Evolutionary conservation across 2,113 vertebrate species (phyloP), one percentile per base, ranked within the genome.

Genomic region (Cololabis saira): DNA sequence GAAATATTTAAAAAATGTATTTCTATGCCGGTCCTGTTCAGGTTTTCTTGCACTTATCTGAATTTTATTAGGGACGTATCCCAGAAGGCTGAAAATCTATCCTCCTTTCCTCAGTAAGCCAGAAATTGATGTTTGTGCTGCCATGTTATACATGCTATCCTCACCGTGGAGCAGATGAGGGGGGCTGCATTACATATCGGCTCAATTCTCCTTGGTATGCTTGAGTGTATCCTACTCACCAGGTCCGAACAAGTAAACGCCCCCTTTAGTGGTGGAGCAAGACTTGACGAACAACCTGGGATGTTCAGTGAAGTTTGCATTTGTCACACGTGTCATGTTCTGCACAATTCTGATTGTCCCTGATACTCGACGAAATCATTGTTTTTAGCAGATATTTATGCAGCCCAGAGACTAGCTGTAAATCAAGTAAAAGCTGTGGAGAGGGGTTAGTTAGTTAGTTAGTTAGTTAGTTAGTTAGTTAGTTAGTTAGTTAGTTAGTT

Each of bases 41-140:
- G 64, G 48, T 78, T 76, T 58, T 11, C 74, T 48, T 69, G 57
- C 71, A 71, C 71, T 75, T 76, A 49, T 65, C 45, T 75, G 72
- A 80, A 72, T 88, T 85, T 76, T 80, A 83, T 87, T 76, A 76
- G 65, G 41, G 18, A 63, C 70, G 67, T 53, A 78, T 90, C 81
- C 86, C 85, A 86, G 74, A 85, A 85, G 78, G 68, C 59, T 71
- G 68, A 76, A 78, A 86, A 81, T 83, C 79, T 57, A 83, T 83
- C 81, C 78, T 83, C 43, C 67, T 81, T 80, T 83, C 48, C 76
- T 69, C 83, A 76, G 71, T 84, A 81, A 84, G 84, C 66, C 74
- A 78, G 78, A 87, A 84, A 87, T 85, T 79, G 76, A 84, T 88
- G 83, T 88, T 87, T 89, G 80, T 27, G 70, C 83, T 81, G 71